Conservation (phyloP, 2,113 vertebrate species). For the Zapus hudsonius region DNA sequence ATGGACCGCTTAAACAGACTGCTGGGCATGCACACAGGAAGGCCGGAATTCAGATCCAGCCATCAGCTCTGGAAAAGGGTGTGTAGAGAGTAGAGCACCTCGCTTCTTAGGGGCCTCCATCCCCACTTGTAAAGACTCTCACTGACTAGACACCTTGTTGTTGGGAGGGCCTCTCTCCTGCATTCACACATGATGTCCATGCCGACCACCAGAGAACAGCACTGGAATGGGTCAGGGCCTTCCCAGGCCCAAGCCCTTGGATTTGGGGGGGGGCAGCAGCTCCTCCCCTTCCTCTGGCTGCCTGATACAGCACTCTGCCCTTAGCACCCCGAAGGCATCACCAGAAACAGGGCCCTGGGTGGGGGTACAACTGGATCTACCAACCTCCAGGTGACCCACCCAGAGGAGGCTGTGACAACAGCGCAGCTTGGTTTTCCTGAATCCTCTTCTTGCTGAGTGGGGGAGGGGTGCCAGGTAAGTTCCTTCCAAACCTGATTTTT, state of each 20-base stretch:
- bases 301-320: not conserved
- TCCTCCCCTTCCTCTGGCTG: not conserved
- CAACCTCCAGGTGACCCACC: not conserved
- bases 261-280: no score
- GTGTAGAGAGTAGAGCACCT: not conserved
- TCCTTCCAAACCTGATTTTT: no score
- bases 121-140: not conserved
- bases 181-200: fast-evolving
- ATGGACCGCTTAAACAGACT: not conserved
- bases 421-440: no score
- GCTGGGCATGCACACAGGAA: not conserved
- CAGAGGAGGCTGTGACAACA: no score
- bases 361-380: not conserved
- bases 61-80: not conserved
- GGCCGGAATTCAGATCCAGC: not conserved
- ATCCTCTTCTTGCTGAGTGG: no score
- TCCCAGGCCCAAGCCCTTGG: no score
- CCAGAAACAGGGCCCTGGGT: no score
- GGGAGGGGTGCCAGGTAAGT: no score
- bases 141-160: not conserved
- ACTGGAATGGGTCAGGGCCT: fast-evolving
- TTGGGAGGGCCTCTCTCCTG: not conserved
- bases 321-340: fast-evolving
- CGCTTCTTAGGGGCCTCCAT: not conserved
- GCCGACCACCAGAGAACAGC: no score